A percentile compares a stretch with the other conserved stretches of the same genome.
phyloP scores from a whole-genome alignment of 2,888 invertebrate species.

The Mallateleia sp. region DNA sequence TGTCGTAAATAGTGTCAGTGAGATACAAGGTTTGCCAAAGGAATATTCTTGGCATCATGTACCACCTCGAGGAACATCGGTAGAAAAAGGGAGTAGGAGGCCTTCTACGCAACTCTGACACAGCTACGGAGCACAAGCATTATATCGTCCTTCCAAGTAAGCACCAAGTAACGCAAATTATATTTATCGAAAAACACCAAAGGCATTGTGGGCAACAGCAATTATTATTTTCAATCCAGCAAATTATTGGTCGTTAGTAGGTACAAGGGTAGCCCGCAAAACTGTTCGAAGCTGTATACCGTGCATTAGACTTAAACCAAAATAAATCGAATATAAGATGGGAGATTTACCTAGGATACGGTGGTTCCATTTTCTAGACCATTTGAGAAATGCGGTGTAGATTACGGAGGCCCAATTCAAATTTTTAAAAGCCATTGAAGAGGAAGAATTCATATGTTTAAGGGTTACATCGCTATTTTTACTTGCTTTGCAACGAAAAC shows the following conservation, averaged over 20 bases:
- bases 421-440: not conserved
- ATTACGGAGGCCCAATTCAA: not conserved
- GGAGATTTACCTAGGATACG: not conserved
- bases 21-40: slow-evolving; percentile 7
- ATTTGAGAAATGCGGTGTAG: not conserved
- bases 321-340: not conserved
- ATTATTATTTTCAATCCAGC: not conserved
- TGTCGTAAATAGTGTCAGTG: slow-evolving; percentile 16
- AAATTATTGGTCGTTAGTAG: not conserved
- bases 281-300: not conserved
- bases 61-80: not conserved
- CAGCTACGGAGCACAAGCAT: not conserved
- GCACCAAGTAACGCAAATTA: not conserved
- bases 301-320: not conserved
- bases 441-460: too few species aligned
- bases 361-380: not conserved
- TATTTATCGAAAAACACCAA: not conserved
- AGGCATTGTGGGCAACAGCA: not conserved
- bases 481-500: too few species aligned
- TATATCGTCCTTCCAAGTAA: not conserved
- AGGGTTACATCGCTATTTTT: too few species aligned
- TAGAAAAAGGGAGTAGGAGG: not conserved
- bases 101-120: not conserved
- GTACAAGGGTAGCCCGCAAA: not conserved
- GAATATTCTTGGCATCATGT: slow-evolving; percentile 4